These are phyloP conservation scores for Labeo catla DNA, from an alignment of 2,113 vertebrate species.

Conservation along the genomic window DNA sequence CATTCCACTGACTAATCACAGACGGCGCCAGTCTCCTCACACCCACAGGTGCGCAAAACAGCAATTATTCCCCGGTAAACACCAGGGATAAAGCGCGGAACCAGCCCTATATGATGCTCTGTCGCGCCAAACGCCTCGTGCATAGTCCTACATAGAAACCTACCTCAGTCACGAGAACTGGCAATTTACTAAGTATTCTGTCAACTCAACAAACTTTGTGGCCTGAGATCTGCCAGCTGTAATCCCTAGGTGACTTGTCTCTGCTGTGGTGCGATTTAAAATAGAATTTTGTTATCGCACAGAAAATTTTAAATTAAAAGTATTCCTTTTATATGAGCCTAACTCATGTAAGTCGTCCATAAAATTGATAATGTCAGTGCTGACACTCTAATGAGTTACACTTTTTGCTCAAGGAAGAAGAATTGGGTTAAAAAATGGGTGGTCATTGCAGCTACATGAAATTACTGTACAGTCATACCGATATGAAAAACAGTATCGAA, in stretches of 20 bases:
- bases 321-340: neutral
- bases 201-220: slow-evolving; percentile 51
- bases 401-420: neutral
- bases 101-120: slow-evolving; percentile 67
- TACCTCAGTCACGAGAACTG: slow-evolving; percentile 48
- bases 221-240: slow-evolving; percentile 6
- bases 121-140: slow-evolving; percentile 72
- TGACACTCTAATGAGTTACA: neutral
- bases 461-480: neutral
- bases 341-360: neutral
- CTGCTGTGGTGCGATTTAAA: slow-evolving; percentile 2
- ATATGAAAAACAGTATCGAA: neutral
- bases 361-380: neutral
- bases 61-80: slow-evolving; percentile 78
- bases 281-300: neutral
- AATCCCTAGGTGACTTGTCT: neutral
- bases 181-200: slow-evolving; percentile 55
- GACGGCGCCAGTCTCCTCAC: slow-evolving; percentile 76
- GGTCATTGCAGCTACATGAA: neutral
- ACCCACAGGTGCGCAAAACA: slow-evolving; percentile 75
- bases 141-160: slow-evolving; percentile 44
- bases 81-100: slow-evolving; percentile 69
- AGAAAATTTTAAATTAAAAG: neutral
- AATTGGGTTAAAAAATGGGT: neutral
- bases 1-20: slow-evolving; percentile 60